Evolutionary conservation across 2,113 vertebrate genomes (phyloP).

Genomic region (Arenaria interpres): DNA sequence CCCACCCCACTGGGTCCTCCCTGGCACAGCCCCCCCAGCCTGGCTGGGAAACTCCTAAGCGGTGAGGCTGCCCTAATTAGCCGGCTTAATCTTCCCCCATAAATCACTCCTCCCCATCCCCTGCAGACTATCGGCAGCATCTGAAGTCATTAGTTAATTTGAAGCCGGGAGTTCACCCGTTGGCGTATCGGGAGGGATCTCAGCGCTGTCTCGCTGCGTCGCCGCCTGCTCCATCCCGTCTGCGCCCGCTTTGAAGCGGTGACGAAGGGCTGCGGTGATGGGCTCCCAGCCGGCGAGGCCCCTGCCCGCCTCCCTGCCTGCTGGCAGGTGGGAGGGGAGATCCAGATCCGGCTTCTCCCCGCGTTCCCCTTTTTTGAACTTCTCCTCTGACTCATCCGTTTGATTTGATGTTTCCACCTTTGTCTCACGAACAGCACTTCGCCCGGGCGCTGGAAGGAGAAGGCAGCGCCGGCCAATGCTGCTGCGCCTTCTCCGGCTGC

Average conservation of each 20-base stretch:
- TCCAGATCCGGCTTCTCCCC: neutral
- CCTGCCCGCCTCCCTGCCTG: neutral
- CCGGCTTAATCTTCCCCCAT: conserved; percentile 54
- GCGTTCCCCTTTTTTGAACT: conserved; percentile 18
- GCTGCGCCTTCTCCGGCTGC: neutral
- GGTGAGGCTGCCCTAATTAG: conserved; percentile 40
- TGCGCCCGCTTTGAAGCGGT: conserved; percentile 29
- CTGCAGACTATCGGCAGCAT: conserved; percentile 62
- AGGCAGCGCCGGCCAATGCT: neutral
- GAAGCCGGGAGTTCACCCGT: conserved; percentile 48
- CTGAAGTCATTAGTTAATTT: conserved; percentile 68
- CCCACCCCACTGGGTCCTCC: neutral
- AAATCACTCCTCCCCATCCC: conserved; percentile 56
- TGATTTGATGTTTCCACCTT: conserved; percentile 35
- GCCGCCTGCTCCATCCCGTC: neutral
- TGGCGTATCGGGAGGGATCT: conserved; percentile 46
- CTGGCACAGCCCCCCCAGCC: neutral
- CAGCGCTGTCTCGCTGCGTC: conserved; percentile 24
- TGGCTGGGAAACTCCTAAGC: neutral
- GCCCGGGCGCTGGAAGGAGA: neutral
- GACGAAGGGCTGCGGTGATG: neutral
- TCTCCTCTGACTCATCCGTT: conserved; percentile 56
- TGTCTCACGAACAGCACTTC: conserved; percentile 29
- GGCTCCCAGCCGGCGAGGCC: conserved; percentile 1
- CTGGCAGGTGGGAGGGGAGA: conserved; percentile 38